Conservation (phyloP, 2,797 vertebrate species). For the Anabas testudineus region DNA sequence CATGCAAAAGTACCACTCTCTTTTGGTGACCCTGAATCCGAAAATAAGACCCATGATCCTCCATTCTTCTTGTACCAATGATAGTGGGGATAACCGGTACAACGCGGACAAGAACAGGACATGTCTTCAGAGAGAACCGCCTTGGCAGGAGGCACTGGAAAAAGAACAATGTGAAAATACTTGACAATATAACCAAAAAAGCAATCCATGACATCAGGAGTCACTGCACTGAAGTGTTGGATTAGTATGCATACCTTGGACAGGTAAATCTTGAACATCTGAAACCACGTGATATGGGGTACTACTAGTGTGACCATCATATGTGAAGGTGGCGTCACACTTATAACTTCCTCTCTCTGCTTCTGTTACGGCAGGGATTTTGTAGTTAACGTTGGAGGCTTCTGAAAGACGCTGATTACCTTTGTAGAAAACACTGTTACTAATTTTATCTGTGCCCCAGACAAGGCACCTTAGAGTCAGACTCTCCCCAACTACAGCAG, state of each 20-base stretch:
- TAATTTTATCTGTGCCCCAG: slow-evolving; percentile 35
- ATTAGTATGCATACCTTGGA: slow-evolving; percentile 44
- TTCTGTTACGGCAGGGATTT: accelerated
- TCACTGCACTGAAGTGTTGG: background rate
- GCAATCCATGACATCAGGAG: background rate
- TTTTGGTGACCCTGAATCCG: no score
- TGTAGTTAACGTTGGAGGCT: accelerated
- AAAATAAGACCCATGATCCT: accelerated
- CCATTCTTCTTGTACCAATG: slow-evolving; percentile 13
- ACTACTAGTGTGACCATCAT: accelerated
- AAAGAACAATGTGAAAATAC: background rate
- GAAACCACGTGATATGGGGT: accelerated
- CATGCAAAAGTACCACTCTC: slow-evolving; percentile 46
- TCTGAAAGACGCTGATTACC: accelerated
- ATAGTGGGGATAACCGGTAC: accelerated
- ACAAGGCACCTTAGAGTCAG: slow-evolving; percentile 53
- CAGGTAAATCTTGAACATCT: slow-evolving; percentile 42
- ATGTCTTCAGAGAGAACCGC: background rate
- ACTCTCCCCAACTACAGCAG: slow-evolving; percentile 33
- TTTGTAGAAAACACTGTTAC: slow-evolving; percentile 7
- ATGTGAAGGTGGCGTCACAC: slow-evolving; percentile 50
- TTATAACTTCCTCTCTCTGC: background rate
- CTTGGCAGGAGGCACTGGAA: slow-evolving; percentile 21
- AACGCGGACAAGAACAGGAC: slow-evolving; percentile 13
- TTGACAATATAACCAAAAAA: no score